A percentile compares a stretch with the other conserved stretches of the same genome.
phyloP scores from a whole-genome alignment of 2,888 invertebrate genomes.

The Drosophila sordidula region DNA sequence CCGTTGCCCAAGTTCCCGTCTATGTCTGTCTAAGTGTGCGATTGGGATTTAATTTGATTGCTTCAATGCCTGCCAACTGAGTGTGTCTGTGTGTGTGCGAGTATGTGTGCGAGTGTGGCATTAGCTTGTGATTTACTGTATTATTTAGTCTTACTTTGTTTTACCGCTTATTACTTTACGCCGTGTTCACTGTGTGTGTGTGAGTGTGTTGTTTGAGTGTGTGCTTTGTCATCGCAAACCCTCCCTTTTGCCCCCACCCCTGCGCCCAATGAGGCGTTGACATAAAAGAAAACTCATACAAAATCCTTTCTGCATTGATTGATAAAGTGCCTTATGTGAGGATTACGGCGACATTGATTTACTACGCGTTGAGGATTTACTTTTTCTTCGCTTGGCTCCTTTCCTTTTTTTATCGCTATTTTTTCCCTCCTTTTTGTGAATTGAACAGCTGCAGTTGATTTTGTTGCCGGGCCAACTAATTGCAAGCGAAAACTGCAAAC shows the following conservation, averaged over 20 bases:
- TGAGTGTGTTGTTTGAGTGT: constrained; percentile 13
- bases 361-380: constrained; percentile 66
- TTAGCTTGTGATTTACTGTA: constrained; percentile 80
- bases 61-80: constrained; percentile 68
- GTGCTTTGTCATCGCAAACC: constrained; percentile 17
- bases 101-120: constrained; percentile 50
- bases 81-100: constrained; percentile 27
- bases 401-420: constrained; percentile 11
- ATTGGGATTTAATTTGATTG: constrained; percentile 82
- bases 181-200: constrained; percentile 20
- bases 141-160: constrained; percentile 80
- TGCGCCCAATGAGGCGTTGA: constrained; percentile 56
- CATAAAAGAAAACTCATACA: constrained; percentile 67
- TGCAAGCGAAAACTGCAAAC: constrained; percentile 23
- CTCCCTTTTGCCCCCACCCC: constrained; percentile 1
- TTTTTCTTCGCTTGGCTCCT: constrained; percentile 21
- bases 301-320: constrained; percentile 81
- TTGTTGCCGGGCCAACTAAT: constrained; percentile 25
- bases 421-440: constrained; percentile 2
- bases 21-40: constrained; percentile 71
- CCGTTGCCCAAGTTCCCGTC: constrained; percentile 54
- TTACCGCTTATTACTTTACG: constrained; percentile 78
- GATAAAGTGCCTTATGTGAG: constrained; percentile 82
- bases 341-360: constrained; percentile 81
- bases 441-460: constrained; percentile 22